Conservation (phyloP, 2,113 vertebrate species). For the Perca flavescens region DNA sequence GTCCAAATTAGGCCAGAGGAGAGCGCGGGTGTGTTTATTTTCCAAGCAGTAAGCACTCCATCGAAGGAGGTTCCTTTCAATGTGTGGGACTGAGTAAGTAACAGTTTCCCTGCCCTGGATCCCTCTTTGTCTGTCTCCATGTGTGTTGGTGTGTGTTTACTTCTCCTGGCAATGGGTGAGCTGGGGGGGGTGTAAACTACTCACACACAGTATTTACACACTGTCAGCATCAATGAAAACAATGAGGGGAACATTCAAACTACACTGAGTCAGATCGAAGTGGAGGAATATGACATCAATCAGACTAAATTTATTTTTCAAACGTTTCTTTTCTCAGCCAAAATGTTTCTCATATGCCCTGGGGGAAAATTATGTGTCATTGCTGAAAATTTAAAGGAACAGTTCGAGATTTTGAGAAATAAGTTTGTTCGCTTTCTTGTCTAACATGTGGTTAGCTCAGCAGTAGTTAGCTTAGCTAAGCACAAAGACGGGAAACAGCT, state of each 20-base stretch:
- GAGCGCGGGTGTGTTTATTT: constrained; percentile 39
- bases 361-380: neutral
- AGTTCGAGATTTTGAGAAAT: neutral
- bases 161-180: constrained; percentile 6
- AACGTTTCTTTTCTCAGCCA: neutral
- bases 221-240: neutral
- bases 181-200: neutral
- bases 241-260: neutral
- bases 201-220: constrained; percentile 15
- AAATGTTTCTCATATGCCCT: neutral
- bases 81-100: constrained; percentile 24
- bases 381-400: neutral
- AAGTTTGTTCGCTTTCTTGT: neutral
- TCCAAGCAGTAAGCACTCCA: constrained; percentile 2
- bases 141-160: constrained; percentile 41
- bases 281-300: neutral
- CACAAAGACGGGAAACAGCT: neutral
- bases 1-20: constrained; percentile 42
- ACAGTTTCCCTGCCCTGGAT: constrained; percentile 10
- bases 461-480: neutral
- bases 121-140: neutral
- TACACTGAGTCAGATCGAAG: constrained; percentile 26
- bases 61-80: constrained; percentile 1
- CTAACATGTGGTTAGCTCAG: neutral
- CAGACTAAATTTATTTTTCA: neutral